Conservation (phyloP, 1,140 invertebrate species). For the Heliconius himera region DNA sequence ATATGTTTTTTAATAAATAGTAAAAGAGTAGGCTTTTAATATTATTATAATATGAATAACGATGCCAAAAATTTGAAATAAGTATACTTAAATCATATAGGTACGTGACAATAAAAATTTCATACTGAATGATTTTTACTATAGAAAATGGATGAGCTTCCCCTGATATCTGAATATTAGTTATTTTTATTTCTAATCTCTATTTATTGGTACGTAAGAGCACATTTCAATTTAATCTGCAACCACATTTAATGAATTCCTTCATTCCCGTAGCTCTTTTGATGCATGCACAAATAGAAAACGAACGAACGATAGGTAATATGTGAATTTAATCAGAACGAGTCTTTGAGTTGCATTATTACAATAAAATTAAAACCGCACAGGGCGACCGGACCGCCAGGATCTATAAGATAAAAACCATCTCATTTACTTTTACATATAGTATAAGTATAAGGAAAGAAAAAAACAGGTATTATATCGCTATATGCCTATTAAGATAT, state of each 20-base stretch:
- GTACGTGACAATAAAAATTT: no score
- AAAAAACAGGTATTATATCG: no score
- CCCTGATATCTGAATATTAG: not conserved
- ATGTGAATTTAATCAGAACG: not conserved
- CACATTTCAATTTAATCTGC: not conserved
- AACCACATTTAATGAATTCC: not conserved
- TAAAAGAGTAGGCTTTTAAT: no score
- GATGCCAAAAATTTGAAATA: no score
- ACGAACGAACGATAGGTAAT: not conserved
- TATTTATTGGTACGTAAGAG: not conserved
- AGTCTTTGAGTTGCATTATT: not conserved
- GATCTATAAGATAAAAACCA: not conserved
- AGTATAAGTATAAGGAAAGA: not conserved
- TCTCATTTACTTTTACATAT: not conserved
- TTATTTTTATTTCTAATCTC: not conserved
- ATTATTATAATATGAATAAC: no score
- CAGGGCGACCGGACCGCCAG: no score
- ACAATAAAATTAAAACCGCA: not conserved
- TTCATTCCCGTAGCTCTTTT: not conserved
- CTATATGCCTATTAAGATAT: no score
- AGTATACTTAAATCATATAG: no score
- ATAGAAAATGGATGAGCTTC: not conserved
- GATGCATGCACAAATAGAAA: slow-evolving; percentile 7
- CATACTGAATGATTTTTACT: not conserved
- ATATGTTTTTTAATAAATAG: not conserved